Evolutionary conservation across 2,797 vertebrate species (phyloP), one percentile per base, ranked within the genome.

Genomic region (Sebastes variabilis): DNA sequence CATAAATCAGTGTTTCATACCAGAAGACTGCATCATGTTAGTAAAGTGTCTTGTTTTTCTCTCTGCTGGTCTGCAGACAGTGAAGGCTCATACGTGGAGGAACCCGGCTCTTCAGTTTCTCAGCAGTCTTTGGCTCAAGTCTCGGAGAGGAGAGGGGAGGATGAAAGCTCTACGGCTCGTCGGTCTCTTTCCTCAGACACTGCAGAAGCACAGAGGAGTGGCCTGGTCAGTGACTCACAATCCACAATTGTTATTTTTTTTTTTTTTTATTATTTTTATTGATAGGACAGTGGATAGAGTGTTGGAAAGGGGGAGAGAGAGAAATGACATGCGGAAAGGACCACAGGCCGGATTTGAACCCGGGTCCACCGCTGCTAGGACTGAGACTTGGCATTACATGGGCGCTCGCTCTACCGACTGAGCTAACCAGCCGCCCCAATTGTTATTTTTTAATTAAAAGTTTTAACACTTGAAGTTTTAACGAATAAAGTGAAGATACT

Each of bases 11-110:
- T 16, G 25, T 55, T 54, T 79, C 6, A 4, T 8, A 8, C n/a
- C 27, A 36, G n/a, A 49, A 7, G 4, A 20, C 12, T 22, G 20
- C 32, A 3, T 24, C 6, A 14, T 12, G 14, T 49, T 32, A 1
- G 46, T 1, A 8, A 6, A 1, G 14, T 55, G 22, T 61, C 7
- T 16, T n/a, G 32, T 25, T 42, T 42, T 54, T 4, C n/a, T 24
- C 16, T 75, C 38, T 30, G 34, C 36, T 78, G 81, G 32, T 22
- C 56, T 70, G 73, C 85, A 93, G 94, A 90, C 46, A 55, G 85
- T 38, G 91, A 85, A 80, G 87, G 90, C 77, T 92, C 94, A 1
- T 86, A 85, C 80, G 2, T 54, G 2, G 94, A 95, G 49, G 86
- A 68, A 58, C 76, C 42, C 1, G 66, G 80, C 66, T 87, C 94